Base-by-base conservation (phyloP, 2,888 invertebrate genomes). In the Sesamia inferens region DNA sequence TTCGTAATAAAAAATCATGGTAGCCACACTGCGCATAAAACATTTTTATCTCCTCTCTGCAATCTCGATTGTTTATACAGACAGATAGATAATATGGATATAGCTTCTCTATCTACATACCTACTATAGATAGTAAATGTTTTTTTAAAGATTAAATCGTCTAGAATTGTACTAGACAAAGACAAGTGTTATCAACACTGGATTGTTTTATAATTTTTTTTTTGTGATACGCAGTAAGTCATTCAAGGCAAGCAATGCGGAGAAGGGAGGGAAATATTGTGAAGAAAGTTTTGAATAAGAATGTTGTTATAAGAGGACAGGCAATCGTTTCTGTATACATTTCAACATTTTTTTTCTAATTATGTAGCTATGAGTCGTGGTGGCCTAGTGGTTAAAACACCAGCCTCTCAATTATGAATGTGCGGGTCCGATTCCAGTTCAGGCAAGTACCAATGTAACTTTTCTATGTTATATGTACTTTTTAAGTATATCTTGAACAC, bases 91-190 rank as follows among this genome's bases (percentile, higher is more conserved):
- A 44, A 31, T 31, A 31, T 31, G 4, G 14, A 31, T 31, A 31
- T 31, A 31, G 31, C 31, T 31, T 31, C 31, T 31, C 31, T 31
- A 31, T 16, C 31, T 62, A 19, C 16, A 5, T 58, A 16, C n/a
- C 10, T 16, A 16, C 42, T 57, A 11, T 19, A 61, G 42, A 76
- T 58, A 80, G 5, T 8, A 42, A 58, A n/a, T 31, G 13, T 57
- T 31, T 75, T 64, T 24, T 5, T 48, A 16, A n/a, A 24, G 76
- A 76, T 81, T 51, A 58, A n/a, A 14, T 62, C 51, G 75, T 81
- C 75, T 48, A 61, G 59, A 75, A 54, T 39, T n/a, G 39, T 31
- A 5, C 31, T 61, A 54, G 31, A 76, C 31, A 5, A 22, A 57
- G 10, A 8, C 22, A 22, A 31, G n/a, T 31, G 31, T 57, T 31